A percentile compares a stretch with the other conserved stretches of the same genome.
phyloP scores from a whole-genome alignment of 2,113 vertebrate genomes.

The Plecturocebus donacophilus region DNA sequence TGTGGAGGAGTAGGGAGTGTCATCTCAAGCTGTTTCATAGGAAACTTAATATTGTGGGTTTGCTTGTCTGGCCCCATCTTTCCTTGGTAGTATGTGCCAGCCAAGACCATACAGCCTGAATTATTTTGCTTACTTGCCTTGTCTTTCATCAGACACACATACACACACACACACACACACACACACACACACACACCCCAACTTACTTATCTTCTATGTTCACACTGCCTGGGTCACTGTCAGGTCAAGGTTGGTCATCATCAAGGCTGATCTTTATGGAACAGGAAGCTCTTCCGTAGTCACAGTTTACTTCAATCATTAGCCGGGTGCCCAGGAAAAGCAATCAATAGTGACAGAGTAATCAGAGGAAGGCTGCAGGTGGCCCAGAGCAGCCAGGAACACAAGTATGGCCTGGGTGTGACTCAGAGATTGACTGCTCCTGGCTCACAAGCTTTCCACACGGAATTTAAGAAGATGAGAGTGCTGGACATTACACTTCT shows the following conservation, averaged over 20 bases:
- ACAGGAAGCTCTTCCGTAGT: conserved; percentile 37
- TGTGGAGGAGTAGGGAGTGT: rapidly evolving
- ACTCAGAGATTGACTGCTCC: conserved; percentile 31
- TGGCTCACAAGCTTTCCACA: neutral
- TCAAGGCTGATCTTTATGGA: conserved; percentile 39
- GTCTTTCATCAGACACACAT: neutral
- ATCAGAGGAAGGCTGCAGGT: conserved; percentile 60
- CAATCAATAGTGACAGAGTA: conserved; percentile 55
- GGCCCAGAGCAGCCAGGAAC: neutral
- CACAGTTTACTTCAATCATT: conserved; percentile 57
- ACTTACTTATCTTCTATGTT: neutral
- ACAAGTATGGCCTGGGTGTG: neutral
- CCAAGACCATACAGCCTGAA: neutral
- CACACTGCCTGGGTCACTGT: neutral
- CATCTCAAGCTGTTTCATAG: neutral
- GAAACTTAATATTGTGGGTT: neutral
- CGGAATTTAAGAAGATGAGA: neutral
- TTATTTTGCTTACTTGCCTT: neutral
- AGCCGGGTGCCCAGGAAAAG: conserved; percentile 58
- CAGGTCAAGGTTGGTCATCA: conserved; percentile 49
- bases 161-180: neutral
- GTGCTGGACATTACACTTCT: neutral
- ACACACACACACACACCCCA: neutral
- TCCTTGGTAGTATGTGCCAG: neutral
- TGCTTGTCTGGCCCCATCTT: neutral